Evolutionary conservation across 1,140 invertebrate species (phyloP).

Genomic region (Episyrphus balteatus): DNA sequence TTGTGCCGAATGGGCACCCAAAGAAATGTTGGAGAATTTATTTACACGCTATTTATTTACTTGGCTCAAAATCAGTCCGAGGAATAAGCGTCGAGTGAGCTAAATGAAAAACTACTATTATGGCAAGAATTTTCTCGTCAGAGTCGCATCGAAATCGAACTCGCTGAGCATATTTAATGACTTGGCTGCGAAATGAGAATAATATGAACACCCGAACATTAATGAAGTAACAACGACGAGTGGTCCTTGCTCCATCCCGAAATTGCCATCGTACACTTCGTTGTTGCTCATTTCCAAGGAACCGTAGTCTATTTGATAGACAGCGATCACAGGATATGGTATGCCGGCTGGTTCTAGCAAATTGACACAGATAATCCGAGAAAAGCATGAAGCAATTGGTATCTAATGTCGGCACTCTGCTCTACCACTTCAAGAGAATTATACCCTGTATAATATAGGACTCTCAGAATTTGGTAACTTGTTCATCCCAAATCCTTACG

Average conservation of each 20-base stretch:
- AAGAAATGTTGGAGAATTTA: background rate
- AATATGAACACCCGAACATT: slow-evolving; percentile 19
- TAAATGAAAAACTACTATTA: slow-evolving; percentile 20
- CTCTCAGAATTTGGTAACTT: no score
- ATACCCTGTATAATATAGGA: no score
- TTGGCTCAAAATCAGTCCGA: slow-evolving; percentile 15
- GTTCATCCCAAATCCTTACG: no score
- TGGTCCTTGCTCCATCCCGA: slow-evolving; percentile 75
- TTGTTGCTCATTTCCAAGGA: no score
- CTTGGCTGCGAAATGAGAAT: slow-evolving; percentile 27
- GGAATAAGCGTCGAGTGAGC: slow-evolving; percentile 22
- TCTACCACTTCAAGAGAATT: no score
- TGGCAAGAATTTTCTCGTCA: slow-evolving; percentile 25
- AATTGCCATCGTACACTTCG: no score
- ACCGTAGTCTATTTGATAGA: no score
- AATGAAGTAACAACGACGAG: slow-evolving; percentile 43
- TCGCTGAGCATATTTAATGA: slow-evolving; percentile 30
- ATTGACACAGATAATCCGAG: no score
- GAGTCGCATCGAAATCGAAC: slow-evolving; percentile 28
- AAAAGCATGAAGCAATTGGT: no score
- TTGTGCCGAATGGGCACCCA: background rate
- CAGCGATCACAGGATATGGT: no score
- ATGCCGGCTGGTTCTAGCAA: no score
- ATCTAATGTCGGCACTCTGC: no score
- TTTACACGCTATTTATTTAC: background rate